These are phyloP conservation scores for Eidolon helvum DNA, from an alignment of 2,113 vertebrate genomes.

Conservation along the genomic window DNA sequence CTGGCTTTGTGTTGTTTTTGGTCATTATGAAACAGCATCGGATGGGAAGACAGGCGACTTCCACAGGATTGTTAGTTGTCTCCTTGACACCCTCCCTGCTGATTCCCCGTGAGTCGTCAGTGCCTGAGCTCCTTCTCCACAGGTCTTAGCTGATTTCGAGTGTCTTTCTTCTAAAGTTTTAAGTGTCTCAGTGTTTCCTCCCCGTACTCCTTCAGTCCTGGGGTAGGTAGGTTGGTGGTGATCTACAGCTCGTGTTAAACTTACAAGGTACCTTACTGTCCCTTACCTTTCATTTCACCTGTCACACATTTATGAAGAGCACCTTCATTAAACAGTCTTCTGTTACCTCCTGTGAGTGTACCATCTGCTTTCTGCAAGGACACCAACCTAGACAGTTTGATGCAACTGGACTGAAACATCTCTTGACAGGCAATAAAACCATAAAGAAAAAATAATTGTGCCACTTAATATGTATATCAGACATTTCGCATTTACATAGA, in stretches of 20 bases:
- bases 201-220: too few relatives aligned
- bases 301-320: neutral
- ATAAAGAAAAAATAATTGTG: neutral
- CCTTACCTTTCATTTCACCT: neutral
- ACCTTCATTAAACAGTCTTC: neutral
- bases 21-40: neutral
- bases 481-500: neutral
- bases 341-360: neutral
- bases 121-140: neutral
- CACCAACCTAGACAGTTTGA: neutral
- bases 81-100: neutral
- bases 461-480: neutral
- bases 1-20: neutral
- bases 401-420: neutral
- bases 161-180: neutral
- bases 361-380: neutral
- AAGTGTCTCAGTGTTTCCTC: neutral
- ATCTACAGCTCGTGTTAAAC: neutral
- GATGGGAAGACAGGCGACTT: neutral
- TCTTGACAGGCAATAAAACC: neutral
- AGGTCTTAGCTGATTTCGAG: neutral
- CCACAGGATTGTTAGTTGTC: neutral
- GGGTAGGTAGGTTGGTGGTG: neutral
- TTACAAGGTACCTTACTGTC: neutral
- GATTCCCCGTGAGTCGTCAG: neutral